Conservation (phyloP, 2,797 vertebrate species). For the Ispidina lecontei region DNA sequence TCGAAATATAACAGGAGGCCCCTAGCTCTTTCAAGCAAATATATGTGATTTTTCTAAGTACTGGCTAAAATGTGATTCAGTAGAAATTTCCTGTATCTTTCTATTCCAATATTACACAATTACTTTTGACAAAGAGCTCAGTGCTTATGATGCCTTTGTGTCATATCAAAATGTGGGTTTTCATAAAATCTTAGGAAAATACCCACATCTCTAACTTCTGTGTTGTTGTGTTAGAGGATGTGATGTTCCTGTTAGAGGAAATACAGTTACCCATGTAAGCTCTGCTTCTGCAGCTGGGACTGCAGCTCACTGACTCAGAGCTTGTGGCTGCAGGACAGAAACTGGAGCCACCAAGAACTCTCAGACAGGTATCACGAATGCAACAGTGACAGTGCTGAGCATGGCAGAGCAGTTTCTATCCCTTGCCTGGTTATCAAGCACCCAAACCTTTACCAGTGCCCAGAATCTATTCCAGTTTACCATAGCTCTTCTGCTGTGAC, state of each 20-base stretch:
- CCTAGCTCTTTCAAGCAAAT: neutral
- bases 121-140: neutral
- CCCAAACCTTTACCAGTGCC: neutral
- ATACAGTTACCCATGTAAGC: neutral
- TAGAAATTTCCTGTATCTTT: neutral
- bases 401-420: neutral
- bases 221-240: neutral
- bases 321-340: too few species aligned
- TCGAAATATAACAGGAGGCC: neutral
- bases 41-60: neutral
- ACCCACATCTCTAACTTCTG: accelerated
- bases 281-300: neutral
- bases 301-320: accelerated
- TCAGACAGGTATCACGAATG: accelerated
- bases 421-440: neutral
- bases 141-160: neutral
- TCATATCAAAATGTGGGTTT: neutral
- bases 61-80: neutral
- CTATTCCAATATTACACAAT: neutral
- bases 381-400: neutral
- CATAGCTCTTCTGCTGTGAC: neutral
- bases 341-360: accelerated
- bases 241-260: neutral
- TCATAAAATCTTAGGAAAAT: neutral
- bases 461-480: neutral